phyloP scores from a whole-genome alignment of 1,140 invertebrate species.

The Drosophila guanche region DNA sequence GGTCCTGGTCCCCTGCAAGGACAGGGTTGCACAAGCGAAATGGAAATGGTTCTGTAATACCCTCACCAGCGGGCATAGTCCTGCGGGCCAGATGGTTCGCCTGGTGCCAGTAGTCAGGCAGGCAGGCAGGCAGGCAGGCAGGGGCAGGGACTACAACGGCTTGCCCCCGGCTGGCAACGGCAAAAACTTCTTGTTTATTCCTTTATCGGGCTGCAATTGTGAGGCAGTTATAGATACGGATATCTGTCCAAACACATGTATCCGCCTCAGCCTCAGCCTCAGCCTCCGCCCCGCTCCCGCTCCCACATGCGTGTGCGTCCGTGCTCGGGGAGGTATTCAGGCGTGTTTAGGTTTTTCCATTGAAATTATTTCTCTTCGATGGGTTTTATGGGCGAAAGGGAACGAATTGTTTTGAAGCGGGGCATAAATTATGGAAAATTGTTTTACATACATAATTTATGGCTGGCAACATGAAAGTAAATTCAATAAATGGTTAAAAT shows the following conservation, averaged over 20 bases:
- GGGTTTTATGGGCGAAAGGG: conserved; percentile 31
- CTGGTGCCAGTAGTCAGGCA: too few species aligned
- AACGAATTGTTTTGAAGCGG: conserved; percentile 63
- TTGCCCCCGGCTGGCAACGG: too few species aligned
- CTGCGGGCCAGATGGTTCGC: too few species aligned
- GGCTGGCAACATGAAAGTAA: conserved; percentile 51
- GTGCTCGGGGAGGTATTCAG: conserved; percentile 50
- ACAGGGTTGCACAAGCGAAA: conserved; percentile 61
- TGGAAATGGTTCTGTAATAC: conserved; percentile 54
- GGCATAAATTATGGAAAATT: conserved; percentile 76
- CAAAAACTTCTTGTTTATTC: conserved; percentile 35
- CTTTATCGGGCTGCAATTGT: conserved; percentile 65
- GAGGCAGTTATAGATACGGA: conserved; percentile 66
- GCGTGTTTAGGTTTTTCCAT: conserved; percentile 61
- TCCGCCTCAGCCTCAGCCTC: conserved; percentile 1
- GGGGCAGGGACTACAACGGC: neutral
- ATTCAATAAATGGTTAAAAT: conserved; percentile 51
- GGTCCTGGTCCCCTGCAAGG: conserved; percentile 22
- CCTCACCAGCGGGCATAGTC: neutral
- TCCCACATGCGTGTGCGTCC: conserved; percentile 18
- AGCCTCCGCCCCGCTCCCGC: conserved; percentile 1
- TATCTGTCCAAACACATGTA: conserved; percentile 39
- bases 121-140: too few species aligned
- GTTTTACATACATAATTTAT: conserved; percentile 65
- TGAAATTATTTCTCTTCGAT: conserved; percentile 70